Evolutionary conservation across 1,140 invertebrate genomes (phyloP), one percentile per base, ranked within the genome.

Genomic region (Hyles euphorbiae): DNA sequence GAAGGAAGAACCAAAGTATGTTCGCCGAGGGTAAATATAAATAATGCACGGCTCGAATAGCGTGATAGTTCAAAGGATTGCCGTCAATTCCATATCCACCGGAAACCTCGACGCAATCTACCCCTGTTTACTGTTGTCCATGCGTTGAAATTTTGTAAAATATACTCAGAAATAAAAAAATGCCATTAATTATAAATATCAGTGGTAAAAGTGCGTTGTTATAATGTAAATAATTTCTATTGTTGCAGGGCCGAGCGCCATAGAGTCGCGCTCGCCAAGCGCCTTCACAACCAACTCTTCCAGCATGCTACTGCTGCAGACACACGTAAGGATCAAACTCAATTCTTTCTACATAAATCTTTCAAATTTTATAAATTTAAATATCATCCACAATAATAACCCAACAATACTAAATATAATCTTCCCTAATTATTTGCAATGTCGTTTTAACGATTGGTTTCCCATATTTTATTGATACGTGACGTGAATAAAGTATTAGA

Each of bases 291-390:
- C 83, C 63, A 86, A 79, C 77, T 78, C 88, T 68, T 83, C 88
- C 88, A 90, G 88, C 78, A 89, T 90, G 88, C 89, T 90, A 84
- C 89, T 90, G 84, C 88, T 90, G 86, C 89, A 90, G 81, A 89
- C 89, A 84, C 89, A 90, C 76, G 89, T 90, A 75, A 85, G 78
- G 78, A 72, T 49, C 43, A 36, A 36, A 7, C 7, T 10, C 11
- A 12, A 33, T 22, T 48, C 9, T 56, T 51, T 44, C 6, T 22
- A 22, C 7, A 49, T 49, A 7, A 11, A 11, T n/a, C 9, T 7
- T 49, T n/a, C 12, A 49, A 49, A 11, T 49, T 49, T 49, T 22
- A 49, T 10, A 11, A 49, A 49, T 10, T 49, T 3, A 9, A 8
- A 9, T 45, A 3, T 45, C 22, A 22, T 22, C 22, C 22, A 22